Evolutionary conservation across 2,113 vertebrate species (phyloP).

Genomic region (Crotophaga sulcirostris): DNA sequence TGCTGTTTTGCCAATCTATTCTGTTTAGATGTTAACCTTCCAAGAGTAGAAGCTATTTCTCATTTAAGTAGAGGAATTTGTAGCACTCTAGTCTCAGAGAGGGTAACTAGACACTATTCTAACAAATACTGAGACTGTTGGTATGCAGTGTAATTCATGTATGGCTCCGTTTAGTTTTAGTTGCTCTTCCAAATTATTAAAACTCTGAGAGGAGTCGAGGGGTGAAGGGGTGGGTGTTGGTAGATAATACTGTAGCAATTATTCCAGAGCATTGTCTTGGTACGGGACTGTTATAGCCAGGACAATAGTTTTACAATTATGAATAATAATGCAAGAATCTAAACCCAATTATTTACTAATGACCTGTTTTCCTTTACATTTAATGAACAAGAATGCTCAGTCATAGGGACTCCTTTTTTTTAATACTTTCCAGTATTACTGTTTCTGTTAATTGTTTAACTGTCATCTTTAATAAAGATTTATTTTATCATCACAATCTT

Average conservation of each 20-base stretch:
- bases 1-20: neutral
- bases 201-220: neutral
- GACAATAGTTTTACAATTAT: neutral
- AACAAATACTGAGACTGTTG: neutral
- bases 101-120: neutral
- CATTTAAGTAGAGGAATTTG: neutral
- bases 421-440: neutral
- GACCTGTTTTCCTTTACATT: neutral
- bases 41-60: neutral
- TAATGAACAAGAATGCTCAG: neutral
- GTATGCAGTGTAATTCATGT: neutral
- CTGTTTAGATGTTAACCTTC: neutral
- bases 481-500: neutral
- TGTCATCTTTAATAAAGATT: neutral
- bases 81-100: neutral
- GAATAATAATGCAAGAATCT: neutral
- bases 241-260: neutral
- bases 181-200: neutral
- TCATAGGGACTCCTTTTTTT: neutral
- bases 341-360: neutral
- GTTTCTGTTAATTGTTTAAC: neutral
- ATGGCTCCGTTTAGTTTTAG: neutral
- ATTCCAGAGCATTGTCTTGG: neutral
- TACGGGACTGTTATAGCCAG: neutral
- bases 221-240: neutral